These are phyloP conservation scores for Hoplodrina blanda DNA, from an alignment of 2,888 invertebrate species.

Conservation along the genomic window DNA sequence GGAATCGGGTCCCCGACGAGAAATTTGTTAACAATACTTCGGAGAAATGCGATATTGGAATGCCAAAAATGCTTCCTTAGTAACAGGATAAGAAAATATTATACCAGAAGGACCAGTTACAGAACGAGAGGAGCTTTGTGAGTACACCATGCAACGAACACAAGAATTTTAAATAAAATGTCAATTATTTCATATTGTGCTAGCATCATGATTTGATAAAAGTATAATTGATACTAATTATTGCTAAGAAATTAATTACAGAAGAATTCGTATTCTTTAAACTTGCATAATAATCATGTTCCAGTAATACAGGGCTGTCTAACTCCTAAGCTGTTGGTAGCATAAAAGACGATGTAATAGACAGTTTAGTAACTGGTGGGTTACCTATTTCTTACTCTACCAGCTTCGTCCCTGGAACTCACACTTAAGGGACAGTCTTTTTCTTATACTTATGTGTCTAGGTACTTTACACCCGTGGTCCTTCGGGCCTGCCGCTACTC, in stretches of 20 bases:
- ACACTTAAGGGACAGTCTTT: too few relatives aligned
- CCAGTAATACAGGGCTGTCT: too few relatives aligned
- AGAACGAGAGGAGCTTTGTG: background rate
- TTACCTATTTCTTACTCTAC: too few relatives aligned
- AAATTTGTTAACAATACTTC: conserved; percentile 61
- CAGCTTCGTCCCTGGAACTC: too few relatives aligned
- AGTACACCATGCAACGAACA: too few relatives aligned
- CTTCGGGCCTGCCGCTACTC: conserved; percentile 12
- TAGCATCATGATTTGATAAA: too few relatives aligned
- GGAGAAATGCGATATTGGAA: conserved; percentile 56
- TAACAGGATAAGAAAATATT: conserved; percentile 9
- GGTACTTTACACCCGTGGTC: background rate
- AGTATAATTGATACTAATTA: too few relatives aligned
- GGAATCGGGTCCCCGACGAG: conserved; percentile 25
- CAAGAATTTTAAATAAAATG: background rate
- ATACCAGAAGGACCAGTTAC: conserved; percentile 12
- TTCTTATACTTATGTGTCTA: too few relatives aligned
- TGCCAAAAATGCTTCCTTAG: conserved; percentile 40
- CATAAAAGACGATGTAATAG: conserved; percentile 11
- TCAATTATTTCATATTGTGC: too few relatives aligned
- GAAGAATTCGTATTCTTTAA: background rate
- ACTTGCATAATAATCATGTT: too few relatives aligned
- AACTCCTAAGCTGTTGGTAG: background rate
- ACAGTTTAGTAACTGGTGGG: background rate
- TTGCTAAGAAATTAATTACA: too few relatives aligned